Evolutionary conservation across 2,888 invertebrate species (phyloP), one percentile per base, ranked within the genome.

Genomic region (Reticulitermes lucifugus): DNA sequence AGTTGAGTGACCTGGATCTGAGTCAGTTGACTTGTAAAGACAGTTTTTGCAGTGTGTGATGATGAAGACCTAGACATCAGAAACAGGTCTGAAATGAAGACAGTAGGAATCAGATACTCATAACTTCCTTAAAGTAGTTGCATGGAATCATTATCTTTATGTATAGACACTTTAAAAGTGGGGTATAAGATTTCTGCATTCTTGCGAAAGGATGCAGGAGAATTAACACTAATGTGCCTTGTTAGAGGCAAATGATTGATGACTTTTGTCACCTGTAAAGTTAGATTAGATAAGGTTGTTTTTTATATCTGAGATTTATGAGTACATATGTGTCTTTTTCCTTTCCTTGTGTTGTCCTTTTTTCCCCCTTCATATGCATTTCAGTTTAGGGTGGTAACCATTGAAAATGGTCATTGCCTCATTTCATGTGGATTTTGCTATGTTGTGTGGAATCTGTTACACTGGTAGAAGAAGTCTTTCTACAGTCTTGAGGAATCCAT

Each of bases 51-150:
- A 21, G 60, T 60, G 60, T 65, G 18, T 55, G 41, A 2, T 73
- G 14, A 80, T 41, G 80, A 81, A 81, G 81, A 41, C 65, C 81
- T 22, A 65, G 65, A 65, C 65, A 41, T 46, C 41, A 41, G 43
- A 41, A 81, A 70, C 81, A 81, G 81, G 81, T 81, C 70, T 65
- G 81, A 25, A 80, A 81, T 70, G 65, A 65, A 65, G 55, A 60
- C 35, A n/a, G 59, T 46, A 75, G 29, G 22, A 84, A 84, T 59
- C 41, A 73, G 83, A 85, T 85, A 85, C 85, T 85, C 85, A 65
- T 70, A 65, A 43, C 60, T 65, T 43, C 70, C 35, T 41, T 41
- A 77, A 77, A 10, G 14, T 46, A 46, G 77, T 46, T 41, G 77
- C 25, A 25, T 77, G 43, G 43, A 22, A 73, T 73, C 18, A 18